phyloP scores from a whole-genome alignment of 2,888 invertebrate genomes.

The Drosophila kuntzei region DNA sequence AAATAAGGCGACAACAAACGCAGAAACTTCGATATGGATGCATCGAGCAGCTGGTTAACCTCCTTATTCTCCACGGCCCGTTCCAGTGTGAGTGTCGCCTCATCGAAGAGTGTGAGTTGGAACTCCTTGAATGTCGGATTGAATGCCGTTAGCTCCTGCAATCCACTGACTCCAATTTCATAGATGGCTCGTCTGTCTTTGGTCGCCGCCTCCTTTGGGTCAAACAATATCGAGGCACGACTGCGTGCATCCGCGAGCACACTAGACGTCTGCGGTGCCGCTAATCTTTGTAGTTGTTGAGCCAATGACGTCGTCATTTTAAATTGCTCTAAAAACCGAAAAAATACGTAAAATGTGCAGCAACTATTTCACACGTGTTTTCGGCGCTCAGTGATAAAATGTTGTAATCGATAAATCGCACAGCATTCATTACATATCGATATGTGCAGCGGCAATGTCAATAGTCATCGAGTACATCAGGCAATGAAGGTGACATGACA shows the following conservation, averaged over 20 bases:
- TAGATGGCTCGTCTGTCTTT: slow-evolving; percentile 94
- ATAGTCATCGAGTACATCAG: slow-evolving; percentile 3
- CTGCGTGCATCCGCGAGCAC: slow-evolving; percentile 89
- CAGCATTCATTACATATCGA: not conserved
- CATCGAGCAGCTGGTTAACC: slow-evolving; percentile 91
- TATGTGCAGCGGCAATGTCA: not conserved
- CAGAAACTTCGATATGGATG: slow-evolving; percentile 92
- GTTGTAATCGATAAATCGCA: slow-evolving; percentile 28
- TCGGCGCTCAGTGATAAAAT: slow-evolving; percentile 19
- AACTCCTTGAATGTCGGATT: slow-evolving; percentile 91
- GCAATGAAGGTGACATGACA: too few species aligned
- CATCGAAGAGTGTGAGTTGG: slow-evolving; percentile 91
- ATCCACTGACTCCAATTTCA: slow-evolving; percentile 94
- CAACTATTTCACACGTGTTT: slow-evolving; percentile 64
- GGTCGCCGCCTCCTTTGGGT: slow-evolving; percentile 94
- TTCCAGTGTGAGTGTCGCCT: slow-evolving; percentile 91
- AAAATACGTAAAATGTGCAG: slow-evolving; percentile 7
- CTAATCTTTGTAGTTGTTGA: slow-evolving; percentile 91
- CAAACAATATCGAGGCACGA: slow-evolving; percentile 94
- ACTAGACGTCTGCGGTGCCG: slow-evolving; percentile 91
- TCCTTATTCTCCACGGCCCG: slow-evolving; percentile 91
- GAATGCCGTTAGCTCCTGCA: slow-evolving; percentile 92
- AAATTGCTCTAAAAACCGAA: slow-evolving; percentile 25
- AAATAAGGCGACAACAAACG: slow-evolving; percentile 95
- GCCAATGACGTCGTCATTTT: slow-evolving; percentile 90